Evolutionary conservation across 2,888 invertebrate species (phyloP).

Genomic region (Dolomedes plantarius): DNA sequence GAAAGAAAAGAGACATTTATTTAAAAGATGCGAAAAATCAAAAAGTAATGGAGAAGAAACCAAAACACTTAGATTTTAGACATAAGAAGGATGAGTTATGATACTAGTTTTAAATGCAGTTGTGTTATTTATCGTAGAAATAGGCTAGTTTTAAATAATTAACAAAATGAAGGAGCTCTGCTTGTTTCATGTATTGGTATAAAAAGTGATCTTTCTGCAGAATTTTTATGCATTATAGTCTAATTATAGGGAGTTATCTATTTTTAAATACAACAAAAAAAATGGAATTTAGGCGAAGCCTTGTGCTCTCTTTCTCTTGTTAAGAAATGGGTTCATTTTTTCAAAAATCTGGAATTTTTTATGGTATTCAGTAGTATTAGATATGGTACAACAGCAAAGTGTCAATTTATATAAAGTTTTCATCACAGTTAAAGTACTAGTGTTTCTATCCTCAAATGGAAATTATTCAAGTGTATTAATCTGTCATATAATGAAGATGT

Average conservation of each 20-base stretch:
- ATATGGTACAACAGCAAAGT: no score
- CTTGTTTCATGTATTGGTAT: neutral
- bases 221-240: neutral
- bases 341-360: no score
- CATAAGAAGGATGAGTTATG: constrained; percentile 6
- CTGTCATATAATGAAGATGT: no score
- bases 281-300: neutral
- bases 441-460: no score
- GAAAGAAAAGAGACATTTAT: constrained; percentile 40
- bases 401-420: no score
- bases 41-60: neutral
- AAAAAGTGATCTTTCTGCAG: neutral
- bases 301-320: no score
- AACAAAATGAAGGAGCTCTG: neutral
- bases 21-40: neutral
- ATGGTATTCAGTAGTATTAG: no score
- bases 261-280: neutral
- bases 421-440: no score
- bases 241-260: neutral
- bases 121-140: neutral
- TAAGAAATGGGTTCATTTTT: no score
- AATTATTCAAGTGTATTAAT: no score
- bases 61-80: constrained; percentile 8
- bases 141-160: neutral
- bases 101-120: neutral